These are phyloP conservation scores for Leptopilina drosophilae DNA, from an alignment of 2,888 invertebrate species.

Conservation along the genomic window DNA sequence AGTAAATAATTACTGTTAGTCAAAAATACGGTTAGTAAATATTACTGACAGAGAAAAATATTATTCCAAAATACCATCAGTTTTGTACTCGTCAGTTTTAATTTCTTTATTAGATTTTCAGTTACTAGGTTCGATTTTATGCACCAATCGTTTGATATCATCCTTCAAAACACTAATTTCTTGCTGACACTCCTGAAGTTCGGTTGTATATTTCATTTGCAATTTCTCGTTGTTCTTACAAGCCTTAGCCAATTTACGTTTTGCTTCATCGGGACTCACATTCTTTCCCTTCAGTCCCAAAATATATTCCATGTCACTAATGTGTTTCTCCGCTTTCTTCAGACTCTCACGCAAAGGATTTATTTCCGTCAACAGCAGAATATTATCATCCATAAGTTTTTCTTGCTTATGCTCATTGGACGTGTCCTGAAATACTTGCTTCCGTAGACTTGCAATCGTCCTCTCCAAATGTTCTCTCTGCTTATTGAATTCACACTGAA, in stretches of 20 bases:
- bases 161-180: conserved; percentile 77
- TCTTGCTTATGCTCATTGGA: conserved; percentile 54
- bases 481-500: conserved; percentile 86
- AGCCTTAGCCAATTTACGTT: conserved; percentile 82
- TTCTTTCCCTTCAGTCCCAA: conserved; percentile 81
- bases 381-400: conserved; percentile 84
- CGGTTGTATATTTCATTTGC: conserved; percentile 78
- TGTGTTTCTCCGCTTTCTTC: conserved; percentile 82
- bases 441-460: conserved; percentile 78
- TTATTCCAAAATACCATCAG: too few relatives aligned
- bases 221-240: conserved; percentile 81
- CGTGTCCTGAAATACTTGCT: conserved; percentile 72
- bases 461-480: conserved; percentile 90
- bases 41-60: too few relatives aligned
- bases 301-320: conserved; percentile 85
- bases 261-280: conserved; percentile 81
- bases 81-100: neutral
- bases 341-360: conserved; percentile 86
- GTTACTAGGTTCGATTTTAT: neutral
- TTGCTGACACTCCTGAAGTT: conserved; percentile 75
- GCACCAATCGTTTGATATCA: conserved; percentile 71
- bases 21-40: too few relatives aligned
- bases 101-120: neutral
- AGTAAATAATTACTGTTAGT: too few relatives aligned
- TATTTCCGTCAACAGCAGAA: conserved; percentile 86